Percentiles rank a stretch among this genome's conserved stretches.
Evolutionary conservation across 2,113 vertebrate species (phyloP).

Genomic region (Cygnus atratus): DNA sequence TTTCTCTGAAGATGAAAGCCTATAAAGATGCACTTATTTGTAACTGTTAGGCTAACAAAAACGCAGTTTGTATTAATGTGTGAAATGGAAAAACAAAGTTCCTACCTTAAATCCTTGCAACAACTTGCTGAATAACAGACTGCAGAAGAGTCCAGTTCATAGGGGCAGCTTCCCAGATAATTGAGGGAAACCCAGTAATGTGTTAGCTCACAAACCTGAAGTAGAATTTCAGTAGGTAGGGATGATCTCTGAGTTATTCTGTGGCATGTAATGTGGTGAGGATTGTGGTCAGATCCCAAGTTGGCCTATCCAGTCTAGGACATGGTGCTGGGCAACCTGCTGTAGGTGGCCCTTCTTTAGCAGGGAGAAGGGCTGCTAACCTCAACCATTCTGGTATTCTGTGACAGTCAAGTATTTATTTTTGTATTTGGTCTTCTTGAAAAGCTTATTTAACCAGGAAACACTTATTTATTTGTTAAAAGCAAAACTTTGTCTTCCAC

Average conservation of each 20-base stretch:
- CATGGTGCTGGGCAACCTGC: not conserved
- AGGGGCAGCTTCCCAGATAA: not conserved
- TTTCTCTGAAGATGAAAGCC: not conserved
- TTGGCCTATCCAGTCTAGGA: too few species aligned
- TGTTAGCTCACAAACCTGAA: too few species aligned
- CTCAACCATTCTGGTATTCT: not conserved
- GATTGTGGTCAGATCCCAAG: too few species aligned
- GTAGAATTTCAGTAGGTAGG: accelerated
- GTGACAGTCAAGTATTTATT: not conserved
- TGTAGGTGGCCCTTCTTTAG: not conserved
- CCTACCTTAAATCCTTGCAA: not conserved
- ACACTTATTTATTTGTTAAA: not conserved
- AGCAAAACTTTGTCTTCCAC: not conserved
- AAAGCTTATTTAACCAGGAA: not conserved
- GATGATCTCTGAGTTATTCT: too few species aligned
- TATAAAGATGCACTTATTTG: not conserved
- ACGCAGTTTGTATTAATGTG: not conserved
- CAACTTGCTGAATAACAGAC: not conserved
- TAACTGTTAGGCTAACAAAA: not conserved
- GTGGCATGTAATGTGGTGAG: not conserved
- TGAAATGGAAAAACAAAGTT: not conserved
- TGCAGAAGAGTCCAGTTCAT: not conserved
- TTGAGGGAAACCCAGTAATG: not conserved
- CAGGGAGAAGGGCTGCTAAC: not conserved
- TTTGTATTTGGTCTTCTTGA: not conserved